A percentile compares a stretch with the other conserved stretches of the same genome.
phyloP scores from a whole-genome alignment of 2,888 invertebrate species.

The Amblyteles armatorius region DNA sequence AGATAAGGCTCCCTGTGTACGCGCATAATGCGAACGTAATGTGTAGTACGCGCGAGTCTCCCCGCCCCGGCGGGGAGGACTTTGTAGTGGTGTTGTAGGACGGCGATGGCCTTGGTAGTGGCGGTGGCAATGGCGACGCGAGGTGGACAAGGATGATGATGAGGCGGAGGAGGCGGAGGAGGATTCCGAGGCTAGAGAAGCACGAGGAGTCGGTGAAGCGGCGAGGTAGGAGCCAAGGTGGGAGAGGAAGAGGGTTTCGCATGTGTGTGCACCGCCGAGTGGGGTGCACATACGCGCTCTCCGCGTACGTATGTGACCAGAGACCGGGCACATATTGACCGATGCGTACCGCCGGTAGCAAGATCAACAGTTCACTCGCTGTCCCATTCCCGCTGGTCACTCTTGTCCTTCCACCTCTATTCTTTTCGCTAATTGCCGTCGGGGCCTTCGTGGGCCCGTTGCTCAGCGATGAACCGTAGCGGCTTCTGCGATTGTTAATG shows the following conservation, averaged over 20 bases:
- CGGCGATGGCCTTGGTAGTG: conserved; percentile 44
- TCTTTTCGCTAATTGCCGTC: background rate
- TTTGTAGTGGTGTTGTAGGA: conserved; percentile 23
- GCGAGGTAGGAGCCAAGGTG: conserved; percentile 37
- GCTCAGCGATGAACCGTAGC: no score
- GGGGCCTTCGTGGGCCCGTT: no score
- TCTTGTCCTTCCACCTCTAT: conserved; percentile 17
- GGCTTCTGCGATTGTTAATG: no score
- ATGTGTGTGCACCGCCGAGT: conserved; percentile 36
- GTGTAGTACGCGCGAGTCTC: conserved; percentile 75
- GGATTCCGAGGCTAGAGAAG: conserved; percentile 57
- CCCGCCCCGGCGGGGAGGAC: conserved; percentile 58
- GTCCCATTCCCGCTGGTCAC: conserved; percentile 24
- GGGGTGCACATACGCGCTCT: conserved; percentile 70
- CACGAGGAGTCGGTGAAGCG: conserved; percentile 57
- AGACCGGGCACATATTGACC: conserved; percentile 82
- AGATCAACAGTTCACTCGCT: conserved; percentile 79
- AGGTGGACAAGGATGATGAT: conserved; percentile 62
- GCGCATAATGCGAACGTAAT: conserved; percentile 80
- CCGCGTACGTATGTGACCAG: conserved; percentile 73
- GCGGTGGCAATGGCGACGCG: conserved; percentile 62
- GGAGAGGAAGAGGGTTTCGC: conserved; percentile 53
- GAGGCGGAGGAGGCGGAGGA: conserved; percentile 58
- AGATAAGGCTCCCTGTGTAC: conserved; percentile 79
- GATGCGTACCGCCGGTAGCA: conserved; percentile 82